Evolutionary conservation across 2,797 vertebrate species (phyloP), one percentile per base, ranked within the genome.

Genomic region (Nyctalus aviator): DNA sequence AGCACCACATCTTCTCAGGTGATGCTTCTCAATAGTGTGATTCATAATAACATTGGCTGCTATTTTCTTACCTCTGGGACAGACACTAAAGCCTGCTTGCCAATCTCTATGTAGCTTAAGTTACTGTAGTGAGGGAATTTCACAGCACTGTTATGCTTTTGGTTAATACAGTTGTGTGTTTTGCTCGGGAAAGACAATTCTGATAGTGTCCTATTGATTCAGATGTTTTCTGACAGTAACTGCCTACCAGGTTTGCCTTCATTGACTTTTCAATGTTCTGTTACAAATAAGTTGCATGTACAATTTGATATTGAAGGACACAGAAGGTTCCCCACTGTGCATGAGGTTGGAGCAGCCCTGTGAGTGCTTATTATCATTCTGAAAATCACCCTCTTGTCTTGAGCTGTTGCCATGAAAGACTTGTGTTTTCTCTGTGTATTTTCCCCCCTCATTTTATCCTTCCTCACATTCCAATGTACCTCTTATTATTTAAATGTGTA

Each of bases 271-370:
- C 96, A 91, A 69, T 96, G 95, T 96, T 95, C 95, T 95, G 94
- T 96, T 97, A 97, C 96, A 97, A 97, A 97, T 96, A 97, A 92
- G 88, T 90, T 95, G 94, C 96, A 95, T 90, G 96, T 95, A 95
- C 96, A 94, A 86, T 94, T 93, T 94, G 91, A 95, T 95, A 55
- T 4, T 66, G 96, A 75, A 41, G 10, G 57, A 44, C 94, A 50
- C 0, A 68, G 81, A 71, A 75, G 50, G 69, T 85, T 89, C 69
- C 96, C 94, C 27, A 89, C 76, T 71, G 96, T 0, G 88, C 81
- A 15, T 79, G 62, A n/a, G 84, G 71, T 27, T 85, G 92, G 76
- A 92, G 46, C 89, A 6, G 59, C 76, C 23, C 76, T 77, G 64
- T 46, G 96, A 96, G 66, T 0, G 88, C 71, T 73, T 83, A 66